Conservation (phyloP, 2,888 invertebrate genomes). For the Colostygia pectinataria region DNA sequence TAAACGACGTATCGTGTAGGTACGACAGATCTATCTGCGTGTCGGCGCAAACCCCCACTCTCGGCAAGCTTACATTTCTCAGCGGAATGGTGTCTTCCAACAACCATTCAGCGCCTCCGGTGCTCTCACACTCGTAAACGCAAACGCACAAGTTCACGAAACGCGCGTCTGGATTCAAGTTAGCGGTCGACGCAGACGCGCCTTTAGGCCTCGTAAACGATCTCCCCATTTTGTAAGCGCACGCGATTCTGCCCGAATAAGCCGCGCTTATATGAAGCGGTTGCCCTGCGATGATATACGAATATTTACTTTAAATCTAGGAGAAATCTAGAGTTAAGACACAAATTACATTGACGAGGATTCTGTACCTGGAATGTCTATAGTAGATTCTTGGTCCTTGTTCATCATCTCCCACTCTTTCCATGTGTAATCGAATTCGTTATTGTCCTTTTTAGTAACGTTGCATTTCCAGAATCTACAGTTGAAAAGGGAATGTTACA, state of each 20-base stretch:
- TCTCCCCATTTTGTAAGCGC: slow-evolving; percentile 97
- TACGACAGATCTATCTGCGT: slow-evolving; percentile 93
- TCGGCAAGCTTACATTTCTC: slow-evolving; percentile 94
- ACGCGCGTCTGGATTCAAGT: slow-evolving; percentile 81
- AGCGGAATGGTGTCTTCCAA: slow-evolving; percentile 97
- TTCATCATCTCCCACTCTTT: slow-evolving; percentile 95
- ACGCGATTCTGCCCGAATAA: slow-evolving; percentile 98
- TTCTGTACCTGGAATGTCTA: slow-evolving; percentile 87
- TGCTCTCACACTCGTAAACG: slow-evolving; percentile 99
- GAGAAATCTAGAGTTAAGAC: neutral
- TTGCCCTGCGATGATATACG: slow-evolving; percentile 81
- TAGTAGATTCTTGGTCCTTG: slow-evolving; percentile 85
- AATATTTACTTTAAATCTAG: slow-evolving; percentile 4
- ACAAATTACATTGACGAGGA: slow-evolving; percentile 2
- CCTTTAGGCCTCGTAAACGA: slow-evolving; percentile 94
- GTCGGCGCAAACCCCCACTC: slow-evolving; percentile 91
- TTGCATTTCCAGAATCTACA: slow-evolving; percentile 92
- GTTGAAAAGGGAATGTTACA: slow-evolving; percentile 9
- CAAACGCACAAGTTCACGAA: slow-evolving; percentile 96
- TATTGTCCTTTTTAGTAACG: slow-evolving; percentile 79
- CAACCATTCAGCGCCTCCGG: slow-evolving; percentile 96
- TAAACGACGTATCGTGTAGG: slow-evolving; percentile 89
- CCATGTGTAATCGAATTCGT: slow-evolving; percentile 87
- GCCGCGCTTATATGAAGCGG: slow-evolving; percentile 97
- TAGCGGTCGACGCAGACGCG: slow-evolving; percentile 84